phyloP scores from a whole-genome alignment of 2,888 invertebrate species.

The Ectobius pallidus region DNA sequence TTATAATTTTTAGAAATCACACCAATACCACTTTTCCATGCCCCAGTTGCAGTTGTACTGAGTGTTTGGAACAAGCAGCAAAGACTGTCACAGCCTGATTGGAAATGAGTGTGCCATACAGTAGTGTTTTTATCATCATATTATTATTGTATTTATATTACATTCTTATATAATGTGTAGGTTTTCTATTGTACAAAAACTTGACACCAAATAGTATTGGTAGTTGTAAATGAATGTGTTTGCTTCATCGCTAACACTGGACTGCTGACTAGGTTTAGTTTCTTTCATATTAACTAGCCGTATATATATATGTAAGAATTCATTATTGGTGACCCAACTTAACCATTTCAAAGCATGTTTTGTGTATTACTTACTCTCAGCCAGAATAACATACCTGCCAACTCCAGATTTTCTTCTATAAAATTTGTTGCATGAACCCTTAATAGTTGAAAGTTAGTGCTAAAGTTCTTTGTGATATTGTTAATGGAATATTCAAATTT shows the following conservation, averaged over 20 bases:
- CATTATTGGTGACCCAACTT: neutral
- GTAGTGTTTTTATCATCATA: neutral
- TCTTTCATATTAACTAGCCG: constrained; percentile 9
- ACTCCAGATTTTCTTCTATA: too few species aligned
- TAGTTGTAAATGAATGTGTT: constrained; percentile 16
- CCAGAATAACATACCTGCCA: neutral
- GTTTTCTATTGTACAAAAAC: constrained; percentile 24
- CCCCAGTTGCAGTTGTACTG: constrained; percentile 9
- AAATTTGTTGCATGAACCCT: too few species aligned
- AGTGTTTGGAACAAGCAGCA: constrained; percentile 9
- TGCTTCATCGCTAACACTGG: constrained; percentile 22
- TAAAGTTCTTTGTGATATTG: too few species aligned
- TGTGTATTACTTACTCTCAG: neutral
- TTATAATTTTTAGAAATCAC: too few species aligned
- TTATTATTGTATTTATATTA: neutral
- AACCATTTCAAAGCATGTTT: neutral
- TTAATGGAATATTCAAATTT: too few species aligned
- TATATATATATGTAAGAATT: constrained; percentile 4
- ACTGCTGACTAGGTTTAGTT: constrained; percentile 3
- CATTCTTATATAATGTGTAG: constrained; percentile 13
- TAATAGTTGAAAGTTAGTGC: too few species aligned
- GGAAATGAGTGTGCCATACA: constrained; percentile 11
- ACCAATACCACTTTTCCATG: too few species aligned
- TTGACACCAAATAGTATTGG: constrained; percentile 28
- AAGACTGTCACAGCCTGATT: constrained; percentile 11